Evolutionary conservation across 2,797 vertebrate genomes (phyloP), one percentile per base, ranked within the genome.

Genomic region (Melopsittacus undulatus): DNA sequence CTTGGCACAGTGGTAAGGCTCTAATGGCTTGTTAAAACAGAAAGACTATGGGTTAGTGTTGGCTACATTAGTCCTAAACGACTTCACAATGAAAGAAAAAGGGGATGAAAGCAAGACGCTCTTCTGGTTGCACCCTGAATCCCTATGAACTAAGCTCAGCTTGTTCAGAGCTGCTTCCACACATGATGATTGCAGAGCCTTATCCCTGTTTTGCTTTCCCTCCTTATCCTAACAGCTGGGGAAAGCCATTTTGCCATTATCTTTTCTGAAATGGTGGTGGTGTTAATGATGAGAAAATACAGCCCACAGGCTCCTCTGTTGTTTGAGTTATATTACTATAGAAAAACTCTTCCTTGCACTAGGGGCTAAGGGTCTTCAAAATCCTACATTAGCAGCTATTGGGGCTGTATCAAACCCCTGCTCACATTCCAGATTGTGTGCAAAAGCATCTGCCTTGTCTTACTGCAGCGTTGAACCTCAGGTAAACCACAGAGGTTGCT

Each of bases 301-400:
- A 93, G 48, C 14, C 63, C 42, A 43, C 23, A 32, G 0, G 1
- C n/a, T 87, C n/a, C 51, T 63, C 1, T 2, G 40, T 9, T 74
- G 23, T 66, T 81, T 70, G 30, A 45, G 11, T 38, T 61, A 14
- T 6, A 21, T 22, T 40, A 46, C 34, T 5, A 15, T 27, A 45
- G 42, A 64, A 74, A 87, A 32, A 5, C 15, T 40, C 43, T 36
- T 70, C 34, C 43, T 36, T 49, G 27, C 56, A 38, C 29, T 52
- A 49, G 26, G 61, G 19, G 21, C 29, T 56, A 34, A 40, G 27
- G 12, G 30, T 57, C 48, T 61, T 52, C 26, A 87, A 66, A 70
- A 24, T 61, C n/a, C 19, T 1, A 1, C 34, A 22, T 36, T 43
- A 68, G 24, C 8, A 87, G 63, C 43, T 17, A 2, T 11, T 0